These are phyloP conservation scores for Chondrosia reniformis DNA, from an alignment of 37 sponge, comb jelly and placozoan species.

Conservation along the genomic window DNA sequence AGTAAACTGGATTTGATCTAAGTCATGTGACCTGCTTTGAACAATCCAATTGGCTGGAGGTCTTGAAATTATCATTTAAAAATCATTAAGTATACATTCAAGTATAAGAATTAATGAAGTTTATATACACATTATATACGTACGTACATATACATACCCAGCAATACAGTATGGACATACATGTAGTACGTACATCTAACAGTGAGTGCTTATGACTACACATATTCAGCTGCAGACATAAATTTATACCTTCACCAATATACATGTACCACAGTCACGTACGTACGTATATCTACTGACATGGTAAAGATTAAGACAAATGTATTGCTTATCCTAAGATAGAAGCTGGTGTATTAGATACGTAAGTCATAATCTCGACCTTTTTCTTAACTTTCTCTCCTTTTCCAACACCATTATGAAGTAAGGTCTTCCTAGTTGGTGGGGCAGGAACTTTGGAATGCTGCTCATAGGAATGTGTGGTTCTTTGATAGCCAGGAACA, in stretches of 20 bases:
- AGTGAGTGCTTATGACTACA: background rate
- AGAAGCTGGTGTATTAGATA: too few relatives aligned
- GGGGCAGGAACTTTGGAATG: constrained; percentile 24
- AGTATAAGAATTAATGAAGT: background rate
- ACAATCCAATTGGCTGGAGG: too few relatives aligned
- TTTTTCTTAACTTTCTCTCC: background rate
- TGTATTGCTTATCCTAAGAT: too few relatives aligned
- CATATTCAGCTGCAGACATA: background rate
- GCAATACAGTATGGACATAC: background rate
- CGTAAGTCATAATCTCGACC: background rate
- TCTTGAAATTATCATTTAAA: too few relatives aligned
- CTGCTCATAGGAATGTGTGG: constrained; percentile 35
- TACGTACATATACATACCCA: background rate
- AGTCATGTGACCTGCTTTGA: too few relatives aligned
- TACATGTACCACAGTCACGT: background rate
- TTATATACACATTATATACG: background rate
- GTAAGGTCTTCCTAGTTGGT: background rate
- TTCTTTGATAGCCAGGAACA: constrained; percentile 23
- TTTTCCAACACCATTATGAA: background rate
- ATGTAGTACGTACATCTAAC: background rate
- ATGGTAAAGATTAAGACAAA: too few relatives aligned
- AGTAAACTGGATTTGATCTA: too few relatives aligned
- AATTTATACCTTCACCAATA: background rate
- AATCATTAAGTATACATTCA: background rate
- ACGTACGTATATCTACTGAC: background rate